Evolutionary conservation across 2,888 invertebrate species (phyloP).

Genomic region (Nezara viridula): DNA sequence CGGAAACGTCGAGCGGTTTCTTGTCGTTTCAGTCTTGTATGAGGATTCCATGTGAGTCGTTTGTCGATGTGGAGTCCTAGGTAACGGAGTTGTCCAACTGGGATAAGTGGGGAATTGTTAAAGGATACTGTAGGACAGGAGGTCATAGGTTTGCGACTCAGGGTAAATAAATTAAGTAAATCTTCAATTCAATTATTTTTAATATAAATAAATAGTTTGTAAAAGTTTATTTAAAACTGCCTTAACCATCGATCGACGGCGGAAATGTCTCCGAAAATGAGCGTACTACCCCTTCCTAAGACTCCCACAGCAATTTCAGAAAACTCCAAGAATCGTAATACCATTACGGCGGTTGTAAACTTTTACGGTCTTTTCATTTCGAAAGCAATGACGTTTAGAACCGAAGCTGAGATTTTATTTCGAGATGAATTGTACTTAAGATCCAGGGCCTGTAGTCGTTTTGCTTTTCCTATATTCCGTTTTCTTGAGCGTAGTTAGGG

Average conservation of each 20-base stretch:
- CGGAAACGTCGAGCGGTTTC: no score
- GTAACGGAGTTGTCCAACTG: no score
- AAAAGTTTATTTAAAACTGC: background rate
- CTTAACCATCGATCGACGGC: background rate
- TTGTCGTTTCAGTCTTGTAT: no score
- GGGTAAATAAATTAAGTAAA: no score
- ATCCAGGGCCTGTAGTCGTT: background rate
- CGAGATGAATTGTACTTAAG: background rate
- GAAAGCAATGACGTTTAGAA: constrained; percentile 12
- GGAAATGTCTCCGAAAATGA: background rate
- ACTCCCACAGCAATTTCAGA: background rate
- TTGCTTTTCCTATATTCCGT: background rate
- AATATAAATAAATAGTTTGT: background rate
- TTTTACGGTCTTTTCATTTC: constrained; percentile 11
- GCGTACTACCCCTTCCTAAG: background rate
- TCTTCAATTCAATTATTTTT: background rate
- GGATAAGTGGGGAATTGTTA: no score
- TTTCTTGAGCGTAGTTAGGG: background rate
- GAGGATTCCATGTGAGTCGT: no score
- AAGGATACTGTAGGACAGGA: no score
- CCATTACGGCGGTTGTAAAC: background rate
- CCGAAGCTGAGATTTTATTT: constrained; percentile 6
- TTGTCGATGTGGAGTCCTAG: no score
- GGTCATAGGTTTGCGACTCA: no score
- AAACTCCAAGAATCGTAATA: background rate